Evolutionary conservation across 2,113 vertebrate genomes (phyloP).

Genomic region (Hydrolagus affinis): DNA sequence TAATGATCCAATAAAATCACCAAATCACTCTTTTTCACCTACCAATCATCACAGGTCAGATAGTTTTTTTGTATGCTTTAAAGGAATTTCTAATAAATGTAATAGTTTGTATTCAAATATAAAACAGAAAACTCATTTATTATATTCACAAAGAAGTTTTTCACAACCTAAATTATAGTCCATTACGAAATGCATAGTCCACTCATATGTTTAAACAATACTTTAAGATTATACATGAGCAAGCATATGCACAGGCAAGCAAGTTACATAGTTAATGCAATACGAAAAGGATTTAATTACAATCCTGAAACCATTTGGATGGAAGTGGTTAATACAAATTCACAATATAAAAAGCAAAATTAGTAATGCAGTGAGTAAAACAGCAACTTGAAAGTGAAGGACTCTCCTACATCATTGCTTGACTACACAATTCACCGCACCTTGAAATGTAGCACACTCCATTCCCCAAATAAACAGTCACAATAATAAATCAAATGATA

Average conservation of each 20-base stretch:
- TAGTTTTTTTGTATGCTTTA: no score
- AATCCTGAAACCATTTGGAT: background rate
- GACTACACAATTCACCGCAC: background rate
- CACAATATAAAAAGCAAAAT: constrained; percentile 15
- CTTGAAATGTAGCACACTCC: background rate
- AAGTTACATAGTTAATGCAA: background rate
- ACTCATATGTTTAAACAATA: background rate
- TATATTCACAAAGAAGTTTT: background rate
- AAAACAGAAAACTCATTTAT: background rate
- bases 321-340: constrained; percentile 8
- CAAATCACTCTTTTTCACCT: no score
- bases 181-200: no score
- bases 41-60: no score
- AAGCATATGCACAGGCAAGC: background rate
- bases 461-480: constrained; percentile 4
- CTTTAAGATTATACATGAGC: background rate
- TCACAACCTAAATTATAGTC: background rate
- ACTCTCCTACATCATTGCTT: background rate
- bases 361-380: background rate
- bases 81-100: background rate
- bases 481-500: constrained; percentile 30
- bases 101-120: background rate
- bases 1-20: no score
- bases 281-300: background rate
- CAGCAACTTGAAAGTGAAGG: background rate